These are phyloP conservation scores for Hirtodrosophila trivittata DNA, from an alignment of 2,888 invertebrate genomes.

Conservation along the genomic window DNA sequence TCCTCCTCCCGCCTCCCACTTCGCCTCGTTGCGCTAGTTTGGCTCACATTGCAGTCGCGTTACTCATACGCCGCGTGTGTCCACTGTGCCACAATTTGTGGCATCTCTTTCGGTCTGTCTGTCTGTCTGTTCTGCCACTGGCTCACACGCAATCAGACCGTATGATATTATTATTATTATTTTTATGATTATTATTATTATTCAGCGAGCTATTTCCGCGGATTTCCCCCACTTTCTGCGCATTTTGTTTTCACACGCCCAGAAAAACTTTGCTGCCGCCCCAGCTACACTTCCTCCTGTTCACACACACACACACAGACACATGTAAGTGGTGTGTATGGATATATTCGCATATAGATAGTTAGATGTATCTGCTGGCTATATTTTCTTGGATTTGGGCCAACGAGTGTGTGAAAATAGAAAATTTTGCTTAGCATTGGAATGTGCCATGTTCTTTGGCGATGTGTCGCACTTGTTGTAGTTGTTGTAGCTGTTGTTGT, in stretches of 20 bases:
- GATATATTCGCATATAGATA: constrained; percentile 48
- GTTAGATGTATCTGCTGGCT: constrained; percentile 49
- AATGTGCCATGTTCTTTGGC: constrained; percentile 69
- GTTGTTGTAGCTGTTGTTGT: constrained; percentile 12
- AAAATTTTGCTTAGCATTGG: constrained; percentile 73
- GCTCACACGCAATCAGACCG: constrained; percentile 33
- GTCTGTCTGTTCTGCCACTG: constrained; percentile 15
- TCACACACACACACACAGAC: background rate
- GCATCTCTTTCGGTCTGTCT: constrained; percentile 11
- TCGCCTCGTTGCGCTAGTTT: background rate
- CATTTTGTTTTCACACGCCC: constrained; percentile 33
- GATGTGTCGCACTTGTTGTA: constrained; percentile 46
- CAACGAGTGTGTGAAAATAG: constrained; percentile 79
- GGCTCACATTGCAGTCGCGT: constrained; percentile 40
- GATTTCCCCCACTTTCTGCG: constrained; percentile 53
- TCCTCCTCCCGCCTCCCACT: background rate
- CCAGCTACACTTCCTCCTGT: background rate
- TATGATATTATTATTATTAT: constrained; percentile 34
- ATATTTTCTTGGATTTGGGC: constrained; percentile 78
- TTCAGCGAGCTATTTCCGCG: constrained; percentile 49
- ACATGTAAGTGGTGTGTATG: constrained; percentile 4
- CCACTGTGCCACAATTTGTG: constrained; percentile 26
- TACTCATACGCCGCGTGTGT: constrained; percentile 62
- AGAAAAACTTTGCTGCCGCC: constrained; percentile 22
- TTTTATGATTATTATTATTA: constrained; percentile 14